These are phyloP conservation scores for Hyposmocoma kahamanoa DNA, from an alignment of 1,140 invertebrate species.

Conservation along the genomic window DNA sequence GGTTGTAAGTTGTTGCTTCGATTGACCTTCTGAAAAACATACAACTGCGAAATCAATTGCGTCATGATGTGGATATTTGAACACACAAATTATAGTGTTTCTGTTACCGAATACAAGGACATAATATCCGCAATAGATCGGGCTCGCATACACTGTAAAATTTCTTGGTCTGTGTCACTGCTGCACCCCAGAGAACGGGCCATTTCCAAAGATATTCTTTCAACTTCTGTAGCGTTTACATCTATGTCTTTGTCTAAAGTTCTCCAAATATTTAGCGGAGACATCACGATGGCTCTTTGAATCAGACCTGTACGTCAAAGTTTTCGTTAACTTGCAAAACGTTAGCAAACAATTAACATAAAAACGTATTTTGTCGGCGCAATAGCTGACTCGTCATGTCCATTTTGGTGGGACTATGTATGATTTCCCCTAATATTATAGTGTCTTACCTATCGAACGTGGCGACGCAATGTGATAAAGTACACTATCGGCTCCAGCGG, in stretches of 20 bases:
- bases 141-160: conserved; percentile 78
- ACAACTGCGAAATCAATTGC: not conserved
- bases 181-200: conserved; percentile 36
- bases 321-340: no score
- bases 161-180: conserved; percentile 31
- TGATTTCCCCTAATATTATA: no score
- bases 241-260: conserved; percentile 30
- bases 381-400: no score
- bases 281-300: conserved; percentile 59
- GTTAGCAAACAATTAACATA: conserved; percentile 8
- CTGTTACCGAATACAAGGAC: conserved; percentile 75
- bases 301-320: conserved; percentile 39
- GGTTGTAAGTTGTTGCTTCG: conserved; percentile 74
- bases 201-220: conserved; percentile 33
- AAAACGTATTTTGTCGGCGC: not conserved
- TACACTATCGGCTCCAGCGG: conserved; percentile 77
- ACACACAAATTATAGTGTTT: no score
- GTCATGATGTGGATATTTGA: not conserved
- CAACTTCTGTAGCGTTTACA: conserved; percentile 21
- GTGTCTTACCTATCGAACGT: conserved; percentile 71
- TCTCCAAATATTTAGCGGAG: conserved; percentile 50
- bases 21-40: conserved; percentile 64
- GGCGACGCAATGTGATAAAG: conserved; percentile 77
- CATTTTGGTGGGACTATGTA: no score
- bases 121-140: conserved; percentile 76